Base-by-base conservation (phyloP, 2,797 vertebrate genomes). In the Knipowitschia caucasica region DNA sequence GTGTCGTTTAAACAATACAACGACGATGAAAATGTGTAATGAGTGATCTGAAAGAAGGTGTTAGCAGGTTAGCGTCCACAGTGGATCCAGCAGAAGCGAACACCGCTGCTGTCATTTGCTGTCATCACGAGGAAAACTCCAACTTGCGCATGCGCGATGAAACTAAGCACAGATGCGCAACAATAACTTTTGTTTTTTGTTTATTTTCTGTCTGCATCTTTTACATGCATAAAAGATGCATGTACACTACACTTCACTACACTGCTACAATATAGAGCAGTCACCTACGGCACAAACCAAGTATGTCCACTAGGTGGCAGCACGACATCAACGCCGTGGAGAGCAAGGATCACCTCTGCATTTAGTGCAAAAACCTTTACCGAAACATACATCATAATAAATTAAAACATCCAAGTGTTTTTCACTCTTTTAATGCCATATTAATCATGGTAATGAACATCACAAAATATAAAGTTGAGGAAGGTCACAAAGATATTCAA, bases 371-470 rank as follows among this genome's bases (percentile, higher is more conserved):
- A 49, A 34, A 34, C n/a, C n/a, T n/a, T n/a, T n/a, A n/a, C n/a
- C n/a, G n/a, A n/a, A n/a, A n/a, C n/a, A n/a, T n/a, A n/a, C n/a
- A n/a, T n/a, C 8, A 5, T 7, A 20, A 20, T 30, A 1, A 30
- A 20, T 30, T 30, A 30, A 20, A 30, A 14, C 9, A 75, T 15
- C 10, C 57, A 73, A 46, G 45, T 59, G n/a, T 18, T 62, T 18
- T 40, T 70, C 55, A 71, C 71, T 59, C n/a, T 46, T 82, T 86
- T 75, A 83, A 75, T 79, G 83, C 77, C 68, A 85, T 39, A 39
- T 89, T 89, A 88, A 89, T 88, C 88, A 82, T 86, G 65, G 69
- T 83, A 86, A 89, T 88, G 88, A 89, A 89, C 86, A 87, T 88
- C 84, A 89, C 85, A 89, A 89, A 88, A 87, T 89, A 87, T 66